A percentile compares a stretch with the other conserved stretches of the same genome.
Evolutionary conservation across 1,140 invertebrate genomes (phyloP).

Genomic region (Dysdera silvatica): DNA sequence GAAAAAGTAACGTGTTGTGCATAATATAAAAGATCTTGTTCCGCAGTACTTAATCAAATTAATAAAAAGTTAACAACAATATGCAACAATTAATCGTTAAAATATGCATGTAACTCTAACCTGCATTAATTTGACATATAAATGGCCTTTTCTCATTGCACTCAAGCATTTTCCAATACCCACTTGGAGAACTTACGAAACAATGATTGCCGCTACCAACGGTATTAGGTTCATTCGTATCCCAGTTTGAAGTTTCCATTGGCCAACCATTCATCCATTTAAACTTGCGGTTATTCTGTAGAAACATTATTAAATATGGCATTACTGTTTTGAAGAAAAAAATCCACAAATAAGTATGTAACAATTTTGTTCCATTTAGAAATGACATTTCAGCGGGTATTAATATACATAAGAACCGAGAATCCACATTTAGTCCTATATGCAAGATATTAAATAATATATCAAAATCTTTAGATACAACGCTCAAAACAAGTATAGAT

Average conservation of each 20-base stretch:
- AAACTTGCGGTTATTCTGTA: not conserved
- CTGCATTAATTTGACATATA: constrained; percentile 14
- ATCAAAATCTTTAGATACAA: too few species aligned
- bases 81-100: not conserved
- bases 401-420: not conserved
- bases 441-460: too few species aligned
- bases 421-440: too few species aligned
- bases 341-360: not conserved
- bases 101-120: not conserved
- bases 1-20: too few species aligned
- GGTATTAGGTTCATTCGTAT: not conserved
- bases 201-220: not conserved
- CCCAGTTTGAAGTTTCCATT: constrained; percentile 8
- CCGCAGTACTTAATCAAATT: too few species aligned
- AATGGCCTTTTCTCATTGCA: not conserved
- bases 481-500: too few species aligned
- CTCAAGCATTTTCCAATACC: not conserved
- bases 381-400: not conserved
- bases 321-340: too few species aligned
- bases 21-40: too few species aligned
- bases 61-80: not conserved
- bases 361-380: not conserved
- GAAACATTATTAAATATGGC: not conserved
- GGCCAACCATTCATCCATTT: not conserved
- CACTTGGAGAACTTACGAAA: not conserved